These are phyloP conservation scores for Sitta carolinensis DNA, from an alignment of 2,797 vertebrate genomes.

Conservation along the genomic window DNA sequence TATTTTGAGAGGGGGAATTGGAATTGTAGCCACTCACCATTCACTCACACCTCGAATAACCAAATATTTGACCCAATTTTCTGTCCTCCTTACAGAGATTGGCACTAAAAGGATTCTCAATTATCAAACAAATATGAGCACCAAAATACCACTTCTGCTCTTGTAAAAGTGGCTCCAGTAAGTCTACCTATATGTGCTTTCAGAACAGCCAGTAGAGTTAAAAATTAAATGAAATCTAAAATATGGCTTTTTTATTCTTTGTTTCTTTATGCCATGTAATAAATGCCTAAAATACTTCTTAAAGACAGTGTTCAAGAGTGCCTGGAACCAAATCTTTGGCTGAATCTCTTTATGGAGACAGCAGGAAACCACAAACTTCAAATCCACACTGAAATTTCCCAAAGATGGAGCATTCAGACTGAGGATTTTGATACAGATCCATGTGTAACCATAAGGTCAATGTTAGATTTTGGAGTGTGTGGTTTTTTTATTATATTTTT, in stretches of 20 bases:
- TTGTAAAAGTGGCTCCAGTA: neutral
- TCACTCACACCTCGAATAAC: neutral
- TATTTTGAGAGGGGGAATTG: neutral
- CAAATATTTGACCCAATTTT: neutral
- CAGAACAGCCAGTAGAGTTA: neutral
- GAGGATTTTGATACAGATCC: conserved; percentile 40
- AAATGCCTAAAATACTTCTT: neutral
- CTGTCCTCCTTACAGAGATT: neutral
- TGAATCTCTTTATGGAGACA: neutral
- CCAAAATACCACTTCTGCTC: neutral
- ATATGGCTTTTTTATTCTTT: neutral
- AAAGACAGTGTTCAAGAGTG: neutral
- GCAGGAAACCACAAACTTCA: conserved; percentile 18
- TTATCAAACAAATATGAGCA: neutral
- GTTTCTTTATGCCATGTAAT: neutral
- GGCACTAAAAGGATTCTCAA: neutral
- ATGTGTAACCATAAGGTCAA: neutral
- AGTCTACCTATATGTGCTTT: neutral
- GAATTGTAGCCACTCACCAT: neutral
- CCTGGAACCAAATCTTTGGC: neutral
- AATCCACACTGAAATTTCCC: neutral
- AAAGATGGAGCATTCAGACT: neutral
- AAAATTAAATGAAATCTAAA: conserved; percentile 9
- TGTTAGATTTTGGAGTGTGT: neutral
- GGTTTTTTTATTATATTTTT: neutral